These are phyloP conservation scores for Epinephelus awoara DNA, from an alignment of 2,797 vertebrate genomes.

Conservation along the genomic window DNA sequence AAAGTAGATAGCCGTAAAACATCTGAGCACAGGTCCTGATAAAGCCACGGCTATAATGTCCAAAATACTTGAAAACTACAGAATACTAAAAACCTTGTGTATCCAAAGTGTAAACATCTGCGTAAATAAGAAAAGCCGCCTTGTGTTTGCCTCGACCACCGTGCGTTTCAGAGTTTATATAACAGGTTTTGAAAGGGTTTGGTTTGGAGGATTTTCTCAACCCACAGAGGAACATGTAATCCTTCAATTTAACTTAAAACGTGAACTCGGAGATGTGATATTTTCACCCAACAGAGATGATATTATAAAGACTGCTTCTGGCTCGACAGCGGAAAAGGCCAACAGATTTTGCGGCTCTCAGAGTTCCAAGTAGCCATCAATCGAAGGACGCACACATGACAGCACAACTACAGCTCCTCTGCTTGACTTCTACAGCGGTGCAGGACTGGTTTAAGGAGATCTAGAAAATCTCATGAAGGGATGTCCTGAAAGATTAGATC, in stretches of 20 bases:
- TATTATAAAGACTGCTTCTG: constrained; percentile 16
- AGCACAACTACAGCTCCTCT: background rate
- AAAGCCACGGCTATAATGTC: constrained; percentile 24
- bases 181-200: constrained; percentile 35
- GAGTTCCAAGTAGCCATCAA: background rate
- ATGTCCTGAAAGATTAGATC: background rate
- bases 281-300: constrained; percentile 25
- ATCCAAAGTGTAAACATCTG: constrained; percentile 39
- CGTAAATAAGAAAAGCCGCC: constrained; percentile 35
- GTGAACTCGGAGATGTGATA: constrained; percentile 10
- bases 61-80: constrained; percentile 8
- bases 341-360: background rate
- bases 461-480: constrained; percentile 12
- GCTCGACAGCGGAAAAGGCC: background rate
- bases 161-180: constrained; percentile 22
- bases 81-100: background rate
- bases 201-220: constrained; percentile 31
- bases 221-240: constrained; percentile 42
- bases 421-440: background rate
- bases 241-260: constrained; percentile 40
- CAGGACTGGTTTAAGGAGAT: background rate
- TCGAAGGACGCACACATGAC: background rate
- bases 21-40: constrained; percentile 11
- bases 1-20: constrained; percentile 17
- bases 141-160: constrained; percentile 38